These are phyloP conservation scores for Coremacera marginata DNA, from an alignment of 2,888 invertebrate species.

Conservation along the genomic window DNA sequence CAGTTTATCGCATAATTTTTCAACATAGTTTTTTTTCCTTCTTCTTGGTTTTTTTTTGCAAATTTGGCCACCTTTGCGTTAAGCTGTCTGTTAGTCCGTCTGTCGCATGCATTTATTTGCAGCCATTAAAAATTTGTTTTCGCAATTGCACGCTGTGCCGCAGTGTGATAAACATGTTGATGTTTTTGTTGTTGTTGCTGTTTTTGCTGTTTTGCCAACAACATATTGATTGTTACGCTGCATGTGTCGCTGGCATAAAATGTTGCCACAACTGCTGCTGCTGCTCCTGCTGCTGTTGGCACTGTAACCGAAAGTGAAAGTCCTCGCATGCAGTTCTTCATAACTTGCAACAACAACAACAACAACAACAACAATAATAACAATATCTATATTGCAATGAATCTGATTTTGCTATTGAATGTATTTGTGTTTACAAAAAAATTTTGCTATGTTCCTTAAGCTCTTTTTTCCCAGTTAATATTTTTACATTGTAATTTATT, in stretches of 20 bases:
- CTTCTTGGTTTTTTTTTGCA: neutral
- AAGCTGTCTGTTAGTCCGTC: neutral
- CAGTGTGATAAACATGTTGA: neutral
- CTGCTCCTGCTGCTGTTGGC: neutral
- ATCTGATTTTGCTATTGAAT: too few species aligned
- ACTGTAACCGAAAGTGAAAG: slow-evolving; percentile 19
- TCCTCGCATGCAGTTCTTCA: neutral
- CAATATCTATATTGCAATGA: too few species aligned
- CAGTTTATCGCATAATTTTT: neutral
- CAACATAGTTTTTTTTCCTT: neutral
- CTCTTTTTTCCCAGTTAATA: too few species aligned
- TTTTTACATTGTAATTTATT: too few species aligned
- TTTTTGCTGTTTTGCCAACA: slow-evolving; percentile 6
- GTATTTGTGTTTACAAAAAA: too few species aligned
- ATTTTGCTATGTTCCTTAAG: too few species aligned
- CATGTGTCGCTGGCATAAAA: slow-evolving; percentile 11
- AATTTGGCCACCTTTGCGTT: slow-evolving; percentile 19
- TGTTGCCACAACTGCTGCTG: neutral
- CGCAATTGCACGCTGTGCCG: neutral
- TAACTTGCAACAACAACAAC: neutral
- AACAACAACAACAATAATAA: slow-evolving; percentile 9
- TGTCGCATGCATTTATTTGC: slow-evolving; percentile 7
- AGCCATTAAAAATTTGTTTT: slow-evolving; percentile 3
- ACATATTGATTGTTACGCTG: slow-evolving; percentile 12
- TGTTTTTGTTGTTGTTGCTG: neutral